phyloP scores from a whole-genome alignment of 2,113 vertebrate genomes.

The Cyrtonyx montezumae region DNA sequence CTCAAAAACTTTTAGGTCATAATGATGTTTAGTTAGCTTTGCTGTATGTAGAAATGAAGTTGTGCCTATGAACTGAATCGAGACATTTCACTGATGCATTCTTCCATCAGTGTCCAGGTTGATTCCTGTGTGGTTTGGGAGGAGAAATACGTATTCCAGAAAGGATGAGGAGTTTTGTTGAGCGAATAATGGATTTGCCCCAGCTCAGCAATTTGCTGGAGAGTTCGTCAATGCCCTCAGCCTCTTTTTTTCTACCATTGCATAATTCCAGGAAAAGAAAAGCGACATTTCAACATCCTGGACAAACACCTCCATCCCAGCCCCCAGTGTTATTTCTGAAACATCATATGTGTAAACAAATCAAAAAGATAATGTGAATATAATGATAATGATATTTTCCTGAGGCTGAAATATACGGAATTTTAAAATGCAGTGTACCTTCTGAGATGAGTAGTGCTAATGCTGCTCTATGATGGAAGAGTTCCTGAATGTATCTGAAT shows the following conservation, averaged over 20 bases:
- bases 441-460: neutral
- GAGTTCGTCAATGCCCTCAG: neutral
- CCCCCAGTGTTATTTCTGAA: rapidly evolving
- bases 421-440: neutral
- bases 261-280: neutral
- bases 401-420: neutral
- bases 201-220: neutral
- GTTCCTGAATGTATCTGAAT: neutral
- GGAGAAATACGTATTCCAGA: neutral
- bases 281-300: neutral
- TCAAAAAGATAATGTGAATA: neutral
- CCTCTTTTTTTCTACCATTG: neutral
- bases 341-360: neutral
- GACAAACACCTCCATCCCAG: too few relatives aligned
- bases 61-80: too few relatives aligned
- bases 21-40: neutral
- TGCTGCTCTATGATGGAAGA: neutral
- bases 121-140: neutral
- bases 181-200: neutral
- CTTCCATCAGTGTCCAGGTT: neutral
- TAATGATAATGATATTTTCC: neutral
- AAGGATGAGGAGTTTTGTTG: neutral
- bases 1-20: neutral
- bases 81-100: rapidly evolving
- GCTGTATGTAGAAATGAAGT: neutral